Evolutionary conservation across 1,140 invertebrate genomes (phyloP).

Genomic region (Pomphorhynchus laevis): DNA sequence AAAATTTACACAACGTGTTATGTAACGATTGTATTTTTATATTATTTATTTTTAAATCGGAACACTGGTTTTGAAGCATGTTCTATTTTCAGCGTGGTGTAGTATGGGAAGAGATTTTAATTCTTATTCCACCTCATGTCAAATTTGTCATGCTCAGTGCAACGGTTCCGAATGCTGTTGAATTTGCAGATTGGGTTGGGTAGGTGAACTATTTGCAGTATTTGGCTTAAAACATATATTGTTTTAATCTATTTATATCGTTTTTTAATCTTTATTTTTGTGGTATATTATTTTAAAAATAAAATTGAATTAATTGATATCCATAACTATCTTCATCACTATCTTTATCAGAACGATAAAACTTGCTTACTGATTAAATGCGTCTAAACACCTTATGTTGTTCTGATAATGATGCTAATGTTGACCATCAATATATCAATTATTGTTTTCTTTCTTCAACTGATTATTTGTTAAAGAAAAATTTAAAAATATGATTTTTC

Average conservation of each 20-base stretch:
- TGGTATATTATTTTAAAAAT: background rate
- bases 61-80: conserved; percentile 1
- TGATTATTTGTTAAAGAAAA: no score
- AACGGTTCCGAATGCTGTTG: conserved; percentile 73
- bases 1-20: background rate
- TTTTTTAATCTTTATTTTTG: background rate
- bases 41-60: conserved; percentile 1
- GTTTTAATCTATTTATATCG: background rate
- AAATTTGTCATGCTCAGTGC: conserved; percentile 83
- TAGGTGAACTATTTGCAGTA: conserved; percentile 14
- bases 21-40: no score
- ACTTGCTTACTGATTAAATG: no score
- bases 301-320: background rate
- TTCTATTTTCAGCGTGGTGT: conserved; percentile 38
- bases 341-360: no score
- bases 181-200: conserved; percentile 90
- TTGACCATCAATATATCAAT: no score
- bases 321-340: no score
- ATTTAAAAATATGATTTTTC: no score
- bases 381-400: no score
- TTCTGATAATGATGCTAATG: no score
- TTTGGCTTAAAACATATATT: background rate
- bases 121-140: conserved; percentile 60
- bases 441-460: no score
- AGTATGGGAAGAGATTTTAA: conserved; percentile 95